These are phyloP conservation scores for Agriopis aurantiaria DNA, from an alignment of 2,888 invertebrate genomes.

Conservation along the genomic window DNA sequence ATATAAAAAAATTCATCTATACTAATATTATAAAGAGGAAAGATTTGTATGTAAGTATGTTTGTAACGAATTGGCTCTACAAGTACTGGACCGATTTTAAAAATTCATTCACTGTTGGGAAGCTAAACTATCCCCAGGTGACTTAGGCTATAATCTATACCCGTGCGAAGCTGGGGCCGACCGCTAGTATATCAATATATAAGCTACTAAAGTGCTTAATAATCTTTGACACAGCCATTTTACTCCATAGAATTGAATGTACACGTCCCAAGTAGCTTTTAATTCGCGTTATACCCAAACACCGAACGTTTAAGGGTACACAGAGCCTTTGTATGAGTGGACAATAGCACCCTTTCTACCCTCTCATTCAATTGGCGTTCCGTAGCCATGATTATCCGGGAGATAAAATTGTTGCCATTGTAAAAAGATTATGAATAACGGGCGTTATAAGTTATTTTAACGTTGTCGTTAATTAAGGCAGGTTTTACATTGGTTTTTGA, in stretches of 20 bases:
- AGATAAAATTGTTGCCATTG: conserved; percentile 48
- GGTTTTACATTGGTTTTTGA: conserved; percentile 14
- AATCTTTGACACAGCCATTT: too few species aligned
- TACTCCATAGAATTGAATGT: background rate
- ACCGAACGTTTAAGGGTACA: conserved; percentile 49
- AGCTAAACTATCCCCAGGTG: too few species aligned
- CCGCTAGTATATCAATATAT: too few species aligned
- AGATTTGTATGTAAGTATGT: too few species aligned
- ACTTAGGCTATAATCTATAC: too few species aligned
- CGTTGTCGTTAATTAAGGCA: conserved; percentile 24
- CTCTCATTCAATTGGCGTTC: conserved; percentile 42
- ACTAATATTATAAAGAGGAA: too few species aligned
- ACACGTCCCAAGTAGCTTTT: conserved; percentile 11
- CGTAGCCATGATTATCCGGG: conserved; percentile 41
- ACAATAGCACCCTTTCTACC: conserved; percentile 40
- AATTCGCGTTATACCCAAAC: conserved; percentile 14
- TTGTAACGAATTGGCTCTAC: too few species aligned
- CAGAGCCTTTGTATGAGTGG: conserved; percentile 47
- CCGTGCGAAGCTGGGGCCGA: too few species aligned
- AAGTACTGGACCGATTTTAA: too few species aligned
- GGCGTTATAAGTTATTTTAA: conserved; percentile 36
- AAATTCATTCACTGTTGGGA: too few species aligned
- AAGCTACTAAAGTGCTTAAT: too few species aligned
- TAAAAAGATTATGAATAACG: conserved; percentile 44
- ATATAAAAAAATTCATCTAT: too few species aligned